Evolutionary conservation across 2,888 invertebrate genomes (phyloP).

Genomic region (Allophyes oxyacanthae): DNA sequence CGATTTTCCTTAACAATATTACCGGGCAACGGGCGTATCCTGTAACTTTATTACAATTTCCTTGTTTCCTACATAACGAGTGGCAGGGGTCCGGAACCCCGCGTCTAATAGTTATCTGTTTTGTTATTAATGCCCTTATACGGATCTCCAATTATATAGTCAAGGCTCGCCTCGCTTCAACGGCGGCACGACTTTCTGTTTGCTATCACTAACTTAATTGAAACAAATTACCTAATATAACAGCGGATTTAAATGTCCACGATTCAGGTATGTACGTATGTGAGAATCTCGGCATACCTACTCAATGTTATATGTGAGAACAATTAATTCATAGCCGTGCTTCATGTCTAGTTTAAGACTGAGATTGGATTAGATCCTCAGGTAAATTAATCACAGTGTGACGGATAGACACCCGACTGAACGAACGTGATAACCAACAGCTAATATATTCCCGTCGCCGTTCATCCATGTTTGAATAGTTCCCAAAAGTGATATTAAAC

Average conservation of each 20-base stretch:
- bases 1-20: conserved; percentile 78
- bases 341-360: conserved; percentile 38
- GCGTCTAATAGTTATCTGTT: conserved; percentile 81
- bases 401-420: conserved; percentile 27
- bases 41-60: conserved; percentile 80
- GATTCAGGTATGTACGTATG: conserved; percentile 15
- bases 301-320: conserved; percentile 22
- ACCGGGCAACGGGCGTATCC: conserved; percentile 71
- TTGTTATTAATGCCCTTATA: conserved; percentile 84
- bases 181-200: conserved; percentile 63
- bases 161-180: conserved; percentile 64
- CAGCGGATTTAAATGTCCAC: conserved; percentile 38
- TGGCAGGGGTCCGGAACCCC: conserved; percentile 70
- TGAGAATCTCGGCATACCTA: conserved; percentile 19
- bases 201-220: conserved; percentile 63
- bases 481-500: conserved; percentile 18
- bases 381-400: conserved; percentile 45
- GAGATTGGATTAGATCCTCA: conserved; percentile 45
- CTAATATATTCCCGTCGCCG: conserved; percentile 25
- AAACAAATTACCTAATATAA: conserved; percentile 52
- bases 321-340: conserved; percentile 52
- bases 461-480: conserved; percentile 9
- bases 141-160: conserved; percentile 81
- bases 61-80: conserved; percentile 79
- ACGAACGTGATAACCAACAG: conserved; percentile 17